phyloP scores from a whole-genome alignment of 2,797 vertebrate genomes.

The Lacerta bilineata region DNA sequence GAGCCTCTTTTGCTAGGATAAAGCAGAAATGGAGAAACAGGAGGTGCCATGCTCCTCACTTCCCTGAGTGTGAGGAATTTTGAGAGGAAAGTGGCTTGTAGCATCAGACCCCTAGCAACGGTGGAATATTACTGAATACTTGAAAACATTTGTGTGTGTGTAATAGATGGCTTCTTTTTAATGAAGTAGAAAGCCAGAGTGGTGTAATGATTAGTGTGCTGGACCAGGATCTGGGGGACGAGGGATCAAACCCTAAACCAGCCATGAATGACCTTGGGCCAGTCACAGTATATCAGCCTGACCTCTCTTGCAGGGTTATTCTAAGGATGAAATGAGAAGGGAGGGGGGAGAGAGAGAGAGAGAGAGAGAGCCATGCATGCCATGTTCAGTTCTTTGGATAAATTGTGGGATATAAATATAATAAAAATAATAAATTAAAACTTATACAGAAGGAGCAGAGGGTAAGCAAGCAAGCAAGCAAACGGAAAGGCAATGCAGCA shows the following conservation, averaged over 20 bases:
- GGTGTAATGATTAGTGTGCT: too few relatives aligned
- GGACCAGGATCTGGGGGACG: background rate
- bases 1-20: background rate
- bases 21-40: background rate
- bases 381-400: too few relatives aligned
- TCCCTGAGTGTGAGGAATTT: background rate
- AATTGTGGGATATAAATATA: too few relatives aligned
- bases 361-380: too few relatives aligned
- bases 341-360: too few relatives aligned
- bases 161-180: background rate
- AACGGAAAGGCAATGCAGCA: background rate
- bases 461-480: background rate
- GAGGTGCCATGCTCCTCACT: background rate
- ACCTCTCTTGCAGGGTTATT: too few relatives aligned
- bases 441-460: background rate
- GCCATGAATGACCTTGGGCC: background rate
- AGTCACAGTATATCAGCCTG: background rate
- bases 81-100: background rate
- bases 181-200: background rate
- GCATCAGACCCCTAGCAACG: background rate
- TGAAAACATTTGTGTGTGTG: background rate
- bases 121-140: background rate
- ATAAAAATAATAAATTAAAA: background rate
- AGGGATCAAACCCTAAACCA: background rate
- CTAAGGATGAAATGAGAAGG: too few relatives aligned